Evolutionary conservation across 1,140 invertebrate genomes (phyloP).

Genomic region (Drosophila aff.): DNA sequence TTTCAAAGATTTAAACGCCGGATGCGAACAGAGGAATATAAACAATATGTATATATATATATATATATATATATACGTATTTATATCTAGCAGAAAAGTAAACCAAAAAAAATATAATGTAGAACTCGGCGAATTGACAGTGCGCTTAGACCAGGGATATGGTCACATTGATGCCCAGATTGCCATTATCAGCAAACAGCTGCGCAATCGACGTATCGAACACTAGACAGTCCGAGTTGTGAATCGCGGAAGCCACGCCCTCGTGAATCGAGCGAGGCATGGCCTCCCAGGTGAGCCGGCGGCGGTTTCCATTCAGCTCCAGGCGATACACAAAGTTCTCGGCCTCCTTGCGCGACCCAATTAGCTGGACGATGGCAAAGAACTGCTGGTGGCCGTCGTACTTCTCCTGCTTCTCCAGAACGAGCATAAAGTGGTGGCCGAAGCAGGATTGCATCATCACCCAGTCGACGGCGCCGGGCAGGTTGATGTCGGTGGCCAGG

Average conservation of each 20-base stretch:
- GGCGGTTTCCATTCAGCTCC: slow-evolving; percentile 97
- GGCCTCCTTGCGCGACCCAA: slow-evolving; percentile 99
- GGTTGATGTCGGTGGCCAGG: slow-evolving; percentile 99
- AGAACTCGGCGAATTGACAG: slow-evolving; percentile 41
- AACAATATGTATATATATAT: slow-evolving; percentile 19
- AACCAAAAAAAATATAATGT: slow-evolving; percentile 22
- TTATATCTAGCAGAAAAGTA: slow-evolving; percentile 35
- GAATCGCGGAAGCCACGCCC: slow-evolving; percentile 98
- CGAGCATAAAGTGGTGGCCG: slow-evolving; percentile 99
- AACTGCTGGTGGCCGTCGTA: slow-evolving; percentile 99
- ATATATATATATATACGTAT: background rate
- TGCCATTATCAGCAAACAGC: slow-evolving; percentile 99
- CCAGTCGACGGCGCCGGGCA: slow-evolving; percentile 99
- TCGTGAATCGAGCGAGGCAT: slow-evolving; percentile 99
- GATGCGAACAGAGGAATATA: slow-evolving; percentile 35
- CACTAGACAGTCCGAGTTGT: slow-evolving; percentile 99
- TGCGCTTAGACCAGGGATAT: slow-evolving; percentile 93
- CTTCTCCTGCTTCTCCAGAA: slow-evolving; percentile 99
- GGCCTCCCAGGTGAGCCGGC: slow-evolving; percentile 99
- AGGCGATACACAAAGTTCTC: slow-evolving; percentile 99
- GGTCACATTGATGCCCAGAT: slow-evolving; percentile 99
- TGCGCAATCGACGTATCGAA: slow-evolving; percentile 99
- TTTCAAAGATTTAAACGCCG: slow-evolving; percentile 20
- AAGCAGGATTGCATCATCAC: slow-evolving; percentile 99
- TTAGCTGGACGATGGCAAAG: slow-evolving; percentile 99